Evolutionary conservation across 2,113 vertebrate species (phyloP).

Genomic region (Epinephelus cyanopodus): DNA sequence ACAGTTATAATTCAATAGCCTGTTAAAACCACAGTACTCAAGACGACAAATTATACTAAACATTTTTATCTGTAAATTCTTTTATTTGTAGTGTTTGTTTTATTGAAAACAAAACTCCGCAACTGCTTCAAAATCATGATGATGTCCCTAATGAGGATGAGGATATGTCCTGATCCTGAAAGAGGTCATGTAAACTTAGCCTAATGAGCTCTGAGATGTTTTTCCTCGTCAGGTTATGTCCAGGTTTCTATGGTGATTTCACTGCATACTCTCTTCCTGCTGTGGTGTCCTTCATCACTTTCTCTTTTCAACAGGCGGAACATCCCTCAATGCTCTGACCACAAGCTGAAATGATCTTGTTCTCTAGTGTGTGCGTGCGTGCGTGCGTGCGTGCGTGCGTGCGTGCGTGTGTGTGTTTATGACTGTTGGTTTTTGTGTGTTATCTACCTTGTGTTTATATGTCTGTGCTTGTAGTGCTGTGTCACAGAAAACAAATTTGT

Average conservation of each 20-base stretch:
- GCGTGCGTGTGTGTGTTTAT: not conserved
- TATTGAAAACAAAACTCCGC: not conserved
- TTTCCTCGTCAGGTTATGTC: not conserved
- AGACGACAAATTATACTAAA: too few relatives aligned
- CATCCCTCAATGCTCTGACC: constrained; percentile 47
- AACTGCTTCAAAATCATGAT: not conserved
- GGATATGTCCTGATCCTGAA: not conserved
- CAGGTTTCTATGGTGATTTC: constrained; percentile 15
- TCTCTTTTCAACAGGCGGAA: constrained; percentile 63
- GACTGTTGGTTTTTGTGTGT: too few relatives aligned
- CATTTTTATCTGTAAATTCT: not conserved
- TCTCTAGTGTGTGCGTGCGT: not conserved
- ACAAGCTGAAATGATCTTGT: constrained; percentile 17
- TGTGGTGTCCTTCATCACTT: constrained; percentile 49
- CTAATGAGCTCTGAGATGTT: not conserved
- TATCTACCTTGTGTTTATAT: not conserved
- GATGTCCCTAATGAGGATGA: not conserved
- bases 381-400: not conserved
- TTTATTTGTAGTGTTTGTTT: not conserved
- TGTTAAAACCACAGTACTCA: not conserved
- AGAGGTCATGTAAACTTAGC: not conserved
- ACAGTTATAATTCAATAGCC: not conserved
- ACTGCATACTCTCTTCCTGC: constrained; percentile 22
- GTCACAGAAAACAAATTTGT: not conserved
- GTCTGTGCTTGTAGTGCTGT: not conserved